Evolutionary conservation across 1,140 invertebrate species (phyloP), one percentile per base, ranked within the genome.

Genomic region (Hestina assimilis): DNA sequence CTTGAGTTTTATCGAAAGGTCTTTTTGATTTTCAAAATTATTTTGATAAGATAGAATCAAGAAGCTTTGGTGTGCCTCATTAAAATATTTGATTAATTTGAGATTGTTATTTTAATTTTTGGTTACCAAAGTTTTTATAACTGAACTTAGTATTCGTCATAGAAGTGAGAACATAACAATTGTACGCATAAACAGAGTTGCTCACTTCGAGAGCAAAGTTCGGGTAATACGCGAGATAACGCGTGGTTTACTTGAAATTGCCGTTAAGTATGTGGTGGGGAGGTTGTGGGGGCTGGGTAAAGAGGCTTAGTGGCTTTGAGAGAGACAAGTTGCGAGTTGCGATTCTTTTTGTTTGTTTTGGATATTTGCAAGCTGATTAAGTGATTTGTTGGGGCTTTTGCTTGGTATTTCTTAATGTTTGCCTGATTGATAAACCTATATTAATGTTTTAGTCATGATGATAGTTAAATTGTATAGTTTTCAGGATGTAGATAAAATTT

Each of bases 261-360:
- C 66, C 66, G 69, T 70, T 81, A 80, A 83, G 78, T 83, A 83
- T 78, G 76, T 76, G 74, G 74, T 66, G 72, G 70, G 55, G 64
- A 58, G 63, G 54, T 52, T 65, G 64, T 69, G 70, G 60, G 58
- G 62, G n/a, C n/a, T n/a, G n/a, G 71, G 71, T 60, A 69, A 72
- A 78, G 75, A 67, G 69, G 79, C 80, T 81, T 79, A 79, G 58
- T 67, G 65, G 61, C 67, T 69, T 68, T 59, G 63, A 54, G 58
- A 70, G 70, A 66, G 74, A 64, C 65, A 75, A 79, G 70, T 82
- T 79, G 68, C 46, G 72, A 71, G 72, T 73, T 69, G 35, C 45
- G 41, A 71, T 72, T 72, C 74, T 74, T 72, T 66, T 59, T 61
- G 70, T 76, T 76, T 71, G 69, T 66, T 69, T 72, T 71, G 62